phyloP scores from a whole-genome alignment of 2,888 invertebrate genomes.

The Melinaea menophilus region DNA sequence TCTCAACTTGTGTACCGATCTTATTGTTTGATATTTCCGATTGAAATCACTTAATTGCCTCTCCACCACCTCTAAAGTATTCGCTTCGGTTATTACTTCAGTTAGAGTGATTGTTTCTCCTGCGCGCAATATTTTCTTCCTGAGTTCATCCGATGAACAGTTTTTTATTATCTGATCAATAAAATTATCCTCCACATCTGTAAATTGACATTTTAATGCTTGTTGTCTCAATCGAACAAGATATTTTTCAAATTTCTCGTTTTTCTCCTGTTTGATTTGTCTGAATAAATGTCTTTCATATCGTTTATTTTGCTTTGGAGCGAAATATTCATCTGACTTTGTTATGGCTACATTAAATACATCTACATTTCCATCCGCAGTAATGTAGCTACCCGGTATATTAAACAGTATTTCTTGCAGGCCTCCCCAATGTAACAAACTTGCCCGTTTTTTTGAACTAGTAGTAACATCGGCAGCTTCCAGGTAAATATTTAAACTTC shows the following conservation, averaged over 20 bases:
- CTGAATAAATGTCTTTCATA: conserved; percentile 28
- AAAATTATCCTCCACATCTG: conserved; percentile 18
- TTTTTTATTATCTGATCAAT: conserved; percentile 30
- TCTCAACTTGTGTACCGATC: not conserved
- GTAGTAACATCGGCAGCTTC: no score
- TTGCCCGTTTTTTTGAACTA: no score
- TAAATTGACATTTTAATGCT: conserved; percentile 28
- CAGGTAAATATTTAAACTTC: no score
- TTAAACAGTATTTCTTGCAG: no score
- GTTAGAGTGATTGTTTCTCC: conserved; percentile 23
- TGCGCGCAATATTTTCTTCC: conserved; percentile 25
- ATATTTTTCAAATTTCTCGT: conserved; percentile 30
- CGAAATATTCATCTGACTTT: conserved; percentile 27
- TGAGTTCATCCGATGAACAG: conserved; percentile 18
- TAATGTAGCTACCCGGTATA: no score
- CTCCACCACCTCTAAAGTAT: conserved; percentile 20
- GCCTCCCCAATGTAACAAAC: no score
- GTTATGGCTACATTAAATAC: conserved; percentile 21
- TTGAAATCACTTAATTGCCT: conserved; percentile 19
- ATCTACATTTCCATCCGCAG: not conserved
- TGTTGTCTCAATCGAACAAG: conserved; percentile 23
- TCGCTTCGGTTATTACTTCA: conserved; percentile 26
- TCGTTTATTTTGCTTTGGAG: conserved; percentile 25
- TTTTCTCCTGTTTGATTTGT: conserved; percentile 21
- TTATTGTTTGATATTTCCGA: conserved; percentile 4